These are phyloP conservation scores for Apantesis nais DNA, from an alignment of 2,888 invertebrate genomes.

Conservation along the genomic window DNA sequence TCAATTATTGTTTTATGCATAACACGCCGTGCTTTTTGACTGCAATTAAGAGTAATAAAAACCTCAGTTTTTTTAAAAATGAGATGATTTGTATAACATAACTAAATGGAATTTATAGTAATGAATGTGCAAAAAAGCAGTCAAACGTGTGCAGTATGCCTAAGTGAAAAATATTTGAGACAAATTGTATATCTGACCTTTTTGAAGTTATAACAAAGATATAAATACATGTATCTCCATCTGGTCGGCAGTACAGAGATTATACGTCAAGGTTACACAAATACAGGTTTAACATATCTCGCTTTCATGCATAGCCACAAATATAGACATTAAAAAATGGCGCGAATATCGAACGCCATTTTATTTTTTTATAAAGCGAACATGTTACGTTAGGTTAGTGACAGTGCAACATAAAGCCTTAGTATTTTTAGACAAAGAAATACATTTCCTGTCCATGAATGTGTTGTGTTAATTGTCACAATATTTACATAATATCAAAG, in stretches of 20 bases:
- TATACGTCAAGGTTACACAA: background rate
- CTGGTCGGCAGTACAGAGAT: slow-evolving; percentile 63
- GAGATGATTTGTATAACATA: background rate
- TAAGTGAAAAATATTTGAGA: background rate
- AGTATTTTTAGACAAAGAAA: slow-evolving; percentile 38
- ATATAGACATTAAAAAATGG: slow-evolving; percentile 15
- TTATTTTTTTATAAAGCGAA: slow-evolving; percentile 30
- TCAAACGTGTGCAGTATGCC: background rate
- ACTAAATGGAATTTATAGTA: background rate
- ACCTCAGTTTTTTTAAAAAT: background rate
- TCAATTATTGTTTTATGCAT: background rate
- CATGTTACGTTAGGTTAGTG: slow-evolving; percentile 69
- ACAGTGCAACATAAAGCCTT: slow-evolving; percentile 63
- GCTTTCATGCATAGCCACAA: slow-evolving; percentile 25
- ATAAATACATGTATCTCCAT: slow-evolving; percentile 24
- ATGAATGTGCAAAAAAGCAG: background rate
- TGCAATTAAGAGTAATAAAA: background rate
- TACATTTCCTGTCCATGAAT: slow-evolving; percentile 79
- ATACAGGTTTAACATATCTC: slow-evolving; percentile 8
- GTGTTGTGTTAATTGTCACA: slow-evolving; percentile 68
- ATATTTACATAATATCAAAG: slow-evolving; percentile 10
- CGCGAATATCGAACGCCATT: slow-evolving; percentile 10
- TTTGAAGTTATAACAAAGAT: background rate
- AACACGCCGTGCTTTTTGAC: background rate
- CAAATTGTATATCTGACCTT: background rate